Conservation (phyloP, 1,140 invertebrate species). For the Drosophila malerkotliana region DNA sequence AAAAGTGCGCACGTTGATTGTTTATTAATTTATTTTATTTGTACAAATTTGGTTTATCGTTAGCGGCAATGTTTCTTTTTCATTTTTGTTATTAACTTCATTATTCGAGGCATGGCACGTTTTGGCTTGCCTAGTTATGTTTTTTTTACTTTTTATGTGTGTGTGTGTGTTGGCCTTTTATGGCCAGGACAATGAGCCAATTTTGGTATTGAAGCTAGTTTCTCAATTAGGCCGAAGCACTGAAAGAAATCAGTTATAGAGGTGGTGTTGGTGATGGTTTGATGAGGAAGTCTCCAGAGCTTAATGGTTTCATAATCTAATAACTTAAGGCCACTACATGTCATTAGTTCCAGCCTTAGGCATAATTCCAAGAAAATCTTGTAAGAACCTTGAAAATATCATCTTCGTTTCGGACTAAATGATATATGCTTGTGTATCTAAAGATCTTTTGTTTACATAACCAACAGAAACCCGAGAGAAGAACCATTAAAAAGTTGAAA, state of each 20-base stretch:
- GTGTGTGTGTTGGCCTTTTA: slow-evolving; percentile 57
- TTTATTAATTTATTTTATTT: slow-evolving; percentile 63
- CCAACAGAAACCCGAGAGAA: slow-evolving; percentile 21
- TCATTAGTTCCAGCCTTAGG: slow-evolving; percentile 19
- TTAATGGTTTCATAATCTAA: background rate
- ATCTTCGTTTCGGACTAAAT: slow-evolving; percentile 20
- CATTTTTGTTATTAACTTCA: slow-evolving; percentile 61
- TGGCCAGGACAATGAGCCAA: slow-evolving; percentile 62
- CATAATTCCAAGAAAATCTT: slow-evolving; percentile 22
- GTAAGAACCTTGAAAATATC: slow-evolving; percentile 47
- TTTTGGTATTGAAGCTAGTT: slow-evolving; percentile 61
- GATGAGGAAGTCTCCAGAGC: too few species aligned
- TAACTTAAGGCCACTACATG: slow-evolving; percentile 1
- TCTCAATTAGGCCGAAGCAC: slow-evolving; percentile 55
- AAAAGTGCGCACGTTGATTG: slow-evolving; percentile 52
- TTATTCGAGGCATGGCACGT: slow-evolving; percentile 63
- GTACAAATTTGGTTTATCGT: slow-evolving; percentile 49
- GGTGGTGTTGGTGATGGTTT: background rate
- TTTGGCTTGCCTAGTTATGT: slow-evolving; percentile 44
- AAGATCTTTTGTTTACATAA: slow-evolving; percentile 55
- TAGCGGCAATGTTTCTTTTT: slow-evolving; percentile 44
- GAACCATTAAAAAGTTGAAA: slow-evolving; percentile 57
- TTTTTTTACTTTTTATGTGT: slow-evolving; percentile 31
- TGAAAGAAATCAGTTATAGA: slow-evolving; percentile 24
- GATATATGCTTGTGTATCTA: slow-evolving; percentile 9